Evolutionary conservation across 2,113 vertebrate genomes (phyloP).

Genomic region (Saguinus imperator): DNA sequence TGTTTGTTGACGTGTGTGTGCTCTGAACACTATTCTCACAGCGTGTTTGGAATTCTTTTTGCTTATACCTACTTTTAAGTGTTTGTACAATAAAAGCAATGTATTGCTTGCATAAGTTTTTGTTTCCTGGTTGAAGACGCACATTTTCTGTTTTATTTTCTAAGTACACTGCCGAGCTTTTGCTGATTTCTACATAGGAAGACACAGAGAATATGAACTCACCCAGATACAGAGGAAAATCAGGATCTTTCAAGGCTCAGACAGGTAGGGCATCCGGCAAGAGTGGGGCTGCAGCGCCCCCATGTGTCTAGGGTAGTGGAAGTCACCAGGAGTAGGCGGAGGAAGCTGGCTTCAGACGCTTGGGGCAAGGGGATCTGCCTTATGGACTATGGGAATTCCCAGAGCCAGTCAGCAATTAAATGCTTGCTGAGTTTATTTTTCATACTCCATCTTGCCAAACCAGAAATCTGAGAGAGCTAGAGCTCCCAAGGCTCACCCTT

Average conservation of each 20-base stretch:
- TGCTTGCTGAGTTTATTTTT: background rate
- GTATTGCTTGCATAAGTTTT: background rate
- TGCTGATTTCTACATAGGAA: background rate
- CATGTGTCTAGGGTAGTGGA: background rate
- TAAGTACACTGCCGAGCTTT: background rate
- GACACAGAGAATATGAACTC: background rate
- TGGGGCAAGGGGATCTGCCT: background rate
- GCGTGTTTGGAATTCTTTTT: background rate
- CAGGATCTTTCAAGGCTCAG: rapidly evolving
- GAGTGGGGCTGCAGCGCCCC: constrained; percentile 50
- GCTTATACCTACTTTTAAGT: background rate
- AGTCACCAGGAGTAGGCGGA: background rate
- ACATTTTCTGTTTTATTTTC: background rate
- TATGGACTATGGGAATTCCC: background rate
- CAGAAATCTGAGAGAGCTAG: background rate
- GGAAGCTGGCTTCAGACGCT: background rate
- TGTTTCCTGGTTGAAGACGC: background rate
- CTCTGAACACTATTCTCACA: background rate
- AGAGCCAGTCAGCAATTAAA: background rate
- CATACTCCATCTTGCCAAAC: background rate
- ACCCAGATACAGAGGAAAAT: background rate
- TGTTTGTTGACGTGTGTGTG: background rate
- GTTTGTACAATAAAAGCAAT: background rate
- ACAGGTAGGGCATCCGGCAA: background rate
- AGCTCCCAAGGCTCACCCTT: background rate